Evolutionary conservation across 2,797 vertebrate genomes (phyloP).

Genomic region (Tarsius wallacei): DNA sequence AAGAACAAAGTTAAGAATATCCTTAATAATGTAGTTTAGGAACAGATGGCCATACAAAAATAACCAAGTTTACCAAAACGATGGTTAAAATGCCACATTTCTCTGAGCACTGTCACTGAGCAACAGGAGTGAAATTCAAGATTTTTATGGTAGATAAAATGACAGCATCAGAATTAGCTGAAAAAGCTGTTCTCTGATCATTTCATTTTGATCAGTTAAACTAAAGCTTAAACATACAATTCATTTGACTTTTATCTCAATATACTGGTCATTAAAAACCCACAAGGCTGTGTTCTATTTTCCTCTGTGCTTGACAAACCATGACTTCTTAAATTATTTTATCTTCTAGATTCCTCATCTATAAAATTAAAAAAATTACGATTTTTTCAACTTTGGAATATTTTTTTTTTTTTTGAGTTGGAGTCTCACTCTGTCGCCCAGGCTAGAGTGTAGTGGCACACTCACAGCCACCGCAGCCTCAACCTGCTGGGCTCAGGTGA

Average conservation of each 20-base stretch:
- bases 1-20: conserved; percentile 56
- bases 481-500: no score
- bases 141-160: not conserved
- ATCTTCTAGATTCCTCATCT: not conserved
- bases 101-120: conserved; percentile 38
- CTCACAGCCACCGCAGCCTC: no score
- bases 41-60: conserved; percentile 74
- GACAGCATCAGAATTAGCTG: not conserved
- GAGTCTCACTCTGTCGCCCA: no score
- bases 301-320: conserved; percentile 29
- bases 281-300: not conserved
- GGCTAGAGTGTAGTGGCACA: no score
- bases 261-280: not conserved
- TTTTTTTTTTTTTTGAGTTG: no score
- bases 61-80: conserved; percentile 73
- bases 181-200: conserved; percentile 8
- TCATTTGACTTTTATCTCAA: not conserved
- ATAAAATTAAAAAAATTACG: not conserved
- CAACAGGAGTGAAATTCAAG: conserved; percentile 46
- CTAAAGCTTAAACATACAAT: not conserved
- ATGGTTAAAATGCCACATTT: conserved; percentile 56
- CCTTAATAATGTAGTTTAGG: conserved; percentile 53
- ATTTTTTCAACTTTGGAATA: no score
- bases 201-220: conserved; percentile 30
- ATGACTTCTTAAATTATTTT: conserved; percentile 12